Evolutionary conservation across 2,888 invertebrate genomes (phyloP).

Genomic region (Ectemnius cavifrons): DNA sequence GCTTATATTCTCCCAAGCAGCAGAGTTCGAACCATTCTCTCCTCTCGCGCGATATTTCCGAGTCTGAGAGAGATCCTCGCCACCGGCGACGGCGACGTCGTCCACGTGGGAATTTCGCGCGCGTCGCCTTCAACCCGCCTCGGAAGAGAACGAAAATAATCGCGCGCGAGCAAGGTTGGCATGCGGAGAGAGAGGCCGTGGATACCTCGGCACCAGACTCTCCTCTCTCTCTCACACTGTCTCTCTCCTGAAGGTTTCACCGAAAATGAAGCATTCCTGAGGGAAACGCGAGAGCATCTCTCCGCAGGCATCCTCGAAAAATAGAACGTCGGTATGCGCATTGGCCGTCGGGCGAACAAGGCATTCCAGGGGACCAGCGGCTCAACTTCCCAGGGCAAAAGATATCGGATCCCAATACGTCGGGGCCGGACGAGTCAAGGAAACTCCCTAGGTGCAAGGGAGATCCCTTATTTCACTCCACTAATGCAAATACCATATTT

Average conservation of each 20-base stretch:
- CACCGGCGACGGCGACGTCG: constrained; percentile 21
- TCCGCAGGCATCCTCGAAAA: constrained; percentile 5
- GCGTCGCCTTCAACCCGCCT: constrained; percentile 20
- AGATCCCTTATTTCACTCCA: no score
- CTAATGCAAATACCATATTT: not conserved
- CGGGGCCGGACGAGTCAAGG: no score
- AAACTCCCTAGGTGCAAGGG: no score
- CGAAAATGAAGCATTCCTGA: constrained; percentile 7
- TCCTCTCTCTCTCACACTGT: no score
- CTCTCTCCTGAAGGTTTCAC: constrained; percentile 1
- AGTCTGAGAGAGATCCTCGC: constrained; percentile 39
- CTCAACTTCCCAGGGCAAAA: not conserved
- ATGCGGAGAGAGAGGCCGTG: constrained; percentile 7
- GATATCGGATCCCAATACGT: no score
- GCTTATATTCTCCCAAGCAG: constrained; percentile 19
- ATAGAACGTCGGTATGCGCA: constrained; percentile 6
- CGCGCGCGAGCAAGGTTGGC: constrained; percentile 24
- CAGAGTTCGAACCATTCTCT: constrained; percentile 22
- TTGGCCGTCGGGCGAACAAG: not conserved
- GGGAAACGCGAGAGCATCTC: not conserved
- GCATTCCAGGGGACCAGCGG: constrained; percentile 4
- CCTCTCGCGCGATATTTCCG: constrained; percentile 36
- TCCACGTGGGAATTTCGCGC: constrained; percentile 38
- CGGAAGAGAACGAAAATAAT: constrained; percentile 40
- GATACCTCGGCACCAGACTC: not conserved